phyloP scores from a whole-genome alignment of 2,888 invertebrate species.

The Ellobium chinense region DNA sequence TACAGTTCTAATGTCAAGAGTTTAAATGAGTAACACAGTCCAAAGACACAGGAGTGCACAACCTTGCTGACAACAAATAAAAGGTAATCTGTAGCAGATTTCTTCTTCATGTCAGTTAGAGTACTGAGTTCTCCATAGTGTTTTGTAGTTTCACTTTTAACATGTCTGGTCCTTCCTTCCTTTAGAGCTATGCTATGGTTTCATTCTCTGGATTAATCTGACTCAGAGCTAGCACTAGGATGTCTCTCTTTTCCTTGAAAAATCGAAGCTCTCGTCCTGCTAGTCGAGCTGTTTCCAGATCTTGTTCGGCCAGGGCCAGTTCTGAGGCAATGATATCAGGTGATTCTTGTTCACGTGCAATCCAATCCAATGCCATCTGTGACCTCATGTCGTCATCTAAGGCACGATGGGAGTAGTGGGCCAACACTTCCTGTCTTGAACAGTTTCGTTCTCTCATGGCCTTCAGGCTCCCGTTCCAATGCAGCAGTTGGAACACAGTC shows the following conservation, averaged over 20 bases:
- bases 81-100: no score
- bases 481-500: constrained; percentile 97
- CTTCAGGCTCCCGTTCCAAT: constrained; percentile 97
- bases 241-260: constrained; percentile 97
- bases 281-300: constrained; percentile 90
- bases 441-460: constrained; percentile 97
- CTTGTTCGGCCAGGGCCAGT: constrained; percentile 90
- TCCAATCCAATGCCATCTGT: constrained; percentile 96
- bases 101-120: no score
- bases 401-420: constrained; percentile 79
- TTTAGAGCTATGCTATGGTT: constrained; percentile 41
- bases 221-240: constrained; percentile 91
- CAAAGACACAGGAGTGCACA: no score
- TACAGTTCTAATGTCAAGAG: no score
- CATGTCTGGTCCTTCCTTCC: no score
- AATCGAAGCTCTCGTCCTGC: constrained; percentile 94
- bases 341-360: constrained; percentile 85
- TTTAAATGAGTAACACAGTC: no score
- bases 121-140: no score
- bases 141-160: no score
- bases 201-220: constrained; percentile 82
- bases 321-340: constrained; percentile 88
- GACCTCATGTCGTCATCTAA: constrained; percentile 97
- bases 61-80: no score
- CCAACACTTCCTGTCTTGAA: constrained; percentile 87